phyloP scores from a whole-genome alignment of 1,140 invertebrate species.

The Bombus polaris region DNA sequence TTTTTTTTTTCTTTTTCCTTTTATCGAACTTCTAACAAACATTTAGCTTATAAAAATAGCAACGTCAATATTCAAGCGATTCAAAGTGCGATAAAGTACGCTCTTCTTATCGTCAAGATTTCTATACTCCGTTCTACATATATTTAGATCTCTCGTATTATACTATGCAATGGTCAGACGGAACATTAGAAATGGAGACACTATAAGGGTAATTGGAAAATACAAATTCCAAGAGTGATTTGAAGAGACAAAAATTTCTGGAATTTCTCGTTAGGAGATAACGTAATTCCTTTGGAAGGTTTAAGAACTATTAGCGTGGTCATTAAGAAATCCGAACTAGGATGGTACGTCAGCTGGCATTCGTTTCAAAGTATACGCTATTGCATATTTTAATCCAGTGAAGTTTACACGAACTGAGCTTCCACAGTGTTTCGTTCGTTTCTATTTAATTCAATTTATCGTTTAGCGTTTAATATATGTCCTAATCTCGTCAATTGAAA shows the following conservation, averaged over 20 bases:
- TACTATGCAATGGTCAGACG: too few relatives aligned
- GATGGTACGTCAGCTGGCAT: background rate
- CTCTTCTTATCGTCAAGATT: too few relatives aligned
- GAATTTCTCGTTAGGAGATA: conserved; percentile 6
- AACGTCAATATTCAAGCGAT: background rate
- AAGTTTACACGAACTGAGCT: background rate
- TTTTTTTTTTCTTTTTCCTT: background rate
- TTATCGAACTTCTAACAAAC: background rate
- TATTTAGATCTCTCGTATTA: too few relatives aligned
- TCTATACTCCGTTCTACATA: too few relatives aligned
- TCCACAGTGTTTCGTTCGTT: background rate
- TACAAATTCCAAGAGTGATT: background rate
- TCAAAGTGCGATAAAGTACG: too few relatives aligned
- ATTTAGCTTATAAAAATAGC: background rate
- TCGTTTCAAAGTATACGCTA: background rate
- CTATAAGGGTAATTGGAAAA: background rate
- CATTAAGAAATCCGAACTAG: conserved; percentile 22
- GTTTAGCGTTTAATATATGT: background rate
- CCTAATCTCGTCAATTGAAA: background rate
- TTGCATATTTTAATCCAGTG: background rate
- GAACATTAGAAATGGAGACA: too few relatives aligned
- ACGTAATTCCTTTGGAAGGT: background rate
- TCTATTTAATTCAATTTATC: background rate
- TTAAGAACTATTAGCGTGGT: background rate
- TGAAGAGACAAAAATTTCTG: background rate